Evolutionary conservation across 2,888 invertebrate species (phyloP).

Genomic region (Drymonia ruficornis): DNA sequence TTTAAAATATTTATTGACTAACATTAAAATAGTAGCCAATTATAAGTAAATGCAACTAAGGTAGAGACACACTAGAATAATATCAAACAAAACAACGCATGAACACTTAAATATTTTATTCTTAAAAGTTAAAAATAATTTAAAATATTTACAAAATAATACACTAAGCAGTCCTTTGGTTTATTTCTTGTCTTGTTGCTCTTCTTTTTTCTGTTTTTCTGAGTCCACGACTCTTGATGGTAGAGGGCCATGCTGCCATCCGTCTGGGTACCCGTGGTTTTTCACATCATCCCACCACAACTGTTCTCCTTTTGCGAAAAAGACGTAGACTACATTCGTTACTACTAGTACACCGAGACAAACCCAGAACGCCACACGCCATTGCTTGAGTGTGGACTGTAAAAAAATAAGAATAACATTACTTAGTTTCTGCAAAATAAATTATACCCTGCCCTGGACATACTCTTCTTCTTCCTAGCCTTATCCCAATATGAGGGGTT

Average conservation of each 20-base stretch:
- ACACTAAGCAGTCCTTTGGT: constrained; percentile 35
- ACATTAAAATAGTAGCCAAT: no score
- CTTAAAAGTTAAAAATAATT: constrained; percentile 25
- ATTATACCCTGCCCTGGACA: no score
- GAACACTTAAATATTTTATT: constrained; percentile 24
- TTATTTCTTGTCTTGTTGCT: constrained; percentile 46
- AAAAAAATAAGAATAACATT: constrained; percentile 36
- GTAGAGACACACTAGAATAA: no score
- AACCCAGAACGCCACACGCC: constrained; percentile 93
- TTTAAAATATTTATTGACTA: no score
- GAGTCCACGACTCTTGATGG: constrained; percentile 53
- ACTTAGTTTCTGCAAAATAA: no score
- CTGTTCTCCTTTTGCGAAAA: constrained; percentile 90
- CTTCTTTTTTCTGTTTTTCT: constrained; percentile 49
- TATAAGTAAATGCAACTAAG: no score
- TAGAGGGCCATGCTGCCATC: constrained; percentile 72
- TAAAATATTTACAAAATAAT: constrained; percentile 38
- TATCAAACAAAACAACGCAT: no score
- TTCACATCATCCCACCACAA: constrained; percentile 90
- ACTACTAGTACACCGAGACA: constrained; percentile 87
- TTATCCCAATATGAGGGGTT: no score
- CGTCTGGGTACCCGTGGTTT: constrained; percentile 70
- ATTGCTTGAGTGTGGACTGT: constrained; percentile 87
- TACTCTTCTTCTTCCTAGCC: no score
- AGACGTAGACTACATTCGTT: constrained; percentile 88